Percentiles rank a stretch among this genome's conserved stretches.
These are phyloP conservation scores for Zaprionus taronus DNA, from an alignment of 1,140 invertebrate genomes.

Conservation along the genomic window DNA sequence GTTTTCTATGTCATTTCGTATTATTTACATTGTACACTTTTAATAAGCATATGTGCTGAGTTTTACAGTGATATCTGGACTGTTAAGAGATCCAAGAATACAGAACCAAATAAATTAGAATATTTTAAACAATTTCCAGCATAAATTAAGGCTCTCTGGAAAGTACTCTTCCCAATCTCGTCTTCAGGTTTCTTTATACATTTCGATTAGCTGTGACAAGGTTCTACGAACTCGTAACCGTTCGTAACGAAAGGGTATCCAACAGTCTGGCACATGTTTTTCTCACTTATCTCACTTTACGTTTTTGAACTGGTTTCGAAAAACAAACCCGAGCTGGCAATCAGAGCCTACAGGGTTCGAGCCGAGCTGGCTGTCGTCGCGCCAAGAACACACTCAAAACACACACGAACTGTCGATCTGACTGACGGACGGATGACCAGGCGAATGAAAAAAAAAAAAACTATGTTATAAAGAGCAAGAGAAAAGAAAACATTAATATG, in stretches of 20 bases:
- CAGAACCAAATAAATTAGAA: too few species aligned
- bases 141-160: too few species aligned
- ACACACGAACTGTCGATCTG: slow-evolving; percentile 10
- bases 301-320: slow-evolving; percentile 43
- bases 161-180: too few species aligned
- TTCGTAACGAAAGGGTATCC: background rate
- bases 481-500: slow-evolving; percentile 62
- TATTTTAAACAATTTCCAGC: too few species aligned
- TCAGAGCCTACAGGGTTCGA: slow-evolving; percentile 77
- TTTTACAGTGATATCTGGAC: too few species aligned
- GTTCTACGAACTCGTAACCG: too few species aligned
- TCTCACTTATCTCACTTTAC: slow-evolving; percentile 27
- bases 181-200: too few species aligned
- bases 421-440: slow-evolving; percentile 11
- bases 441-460: slow-evolving; percentile 37
- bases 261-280: slow-evolving; percentile 29
- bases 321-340: slow-evolving; percentile 71
- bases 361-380: slow-evolving; percentile 43
- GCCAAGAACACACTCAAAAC: slow-evolving; percentile 46
- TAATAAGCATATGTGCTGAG: too few species aligned
- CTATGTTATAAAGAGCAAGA: slow-evolving; percentile 70
- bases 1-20: too few species aligned
- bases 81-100: too few species aligned
- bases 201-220: too few species aligned
- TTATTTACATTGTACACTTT: too few species aligned